Base-by-base conservation (phyloP, 2,888 invertebrate species). In the Sesamia inferens region DNA sequence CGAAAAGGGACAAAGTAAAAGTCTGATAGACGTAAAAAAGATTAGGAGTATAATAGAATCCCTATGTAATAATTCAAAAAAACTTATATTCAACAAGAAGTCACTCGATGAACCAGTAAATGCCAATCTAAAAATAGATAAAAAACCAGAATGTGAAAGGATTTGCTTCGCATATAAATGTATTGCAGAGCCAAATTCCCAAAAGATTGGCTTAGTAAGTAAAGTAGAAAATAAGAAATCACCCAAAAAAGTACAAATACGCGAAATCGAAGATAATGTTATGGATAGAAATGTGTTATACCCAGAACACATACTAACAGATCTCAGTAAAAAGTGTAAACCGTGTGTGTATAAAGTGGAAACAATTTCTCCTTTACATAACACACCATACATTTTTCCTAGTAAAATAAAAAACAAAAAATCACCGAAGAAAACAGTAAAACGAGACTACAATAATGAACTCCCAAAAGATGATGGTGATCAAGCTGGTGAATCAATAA, bases 21-120 rank as follows among this genome's bases (percentile, higher is more conserved):
- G 61, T 62, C 5, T 51, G 14, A 54, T 19, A 47, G 57, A 69
- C 22, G 4, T 79, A 62, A 61, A 47, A 51, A 78, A 78, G 47
- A 70, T 85, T 3, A 81, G 71, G 39, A 76, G 82, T 42, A 80
- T 80, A 73, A 61, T 86, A 51, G 63, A 63, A 58, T 68, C 68
- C 58, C 42, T 88, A 39, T 84, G 74, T 69, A 44, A 69, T 63
- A 81, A 79, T 77, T 79, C 84, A 19, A 69, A 84, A 63, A 89
- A 76, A 69, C 3, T 82, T 7, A 51, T 68, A 31, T 24, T n/a
- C 7, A 64, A 57, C 24, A 54, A 71, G 66, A 71, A 57, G 57
- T 31, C 57, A 13, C 13, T 0, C 47, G 22, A 47, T 31, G 19
- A 61, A 61, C 13, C 22, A 61, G 22, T 54, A 47, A 57, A 22